Base-by-base conservation (phyloP, 2,113 vertebrate genomes). In the Poeciliopsis prolifica region DNA sequence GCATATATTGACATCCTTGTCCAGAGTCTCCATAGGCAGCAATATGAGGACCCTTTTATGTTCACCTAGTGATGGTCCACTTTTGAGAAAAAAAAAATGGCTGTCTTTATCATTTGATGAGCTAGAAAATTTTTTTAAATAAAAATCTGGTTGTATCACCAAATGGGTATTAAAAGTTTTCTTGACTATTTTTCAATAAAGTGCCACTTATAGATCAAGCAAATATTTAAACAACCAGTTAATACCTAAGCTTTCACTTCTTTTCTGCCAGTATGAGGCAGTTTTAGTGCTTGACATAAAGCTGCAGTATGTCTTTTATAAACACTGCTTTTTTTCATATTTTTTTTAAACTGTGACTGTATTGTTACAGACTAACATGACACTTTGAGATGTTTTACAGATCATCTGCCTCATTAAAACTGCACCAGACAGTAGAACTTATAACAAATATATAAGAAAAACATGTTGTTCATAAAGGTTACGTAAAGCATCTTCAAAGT, bases 1-100 rank as follows among this genome's bases (percentile, higher is more conserved):
- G 79, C 75, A 76, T 66, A 80, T 24, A 67, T 80, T 75, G 76
- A 82, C 74, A 70, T 86, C 58, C 28, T 31, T 29, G 30, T 81
- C 73, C 75, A 42, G 11, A 74, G 69, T 63, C 65, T 17, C 22
- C 30, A 28, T 12, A 30, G 72, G 26, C 6, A 35, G 48, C 60
- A 31, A 40, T 13, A 3, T 14, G 17, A 65, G 26, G 31, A 35
- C 15, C 61, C 29, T 63, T 63, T 63, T 63, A 62, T 30, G 30
- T 62, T 62, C 9, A n/a, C 22, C 51, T 24, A 58, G 24, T 58
- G 24, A 6, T 58, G 17, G 19, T 24, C 9, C 51, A 58, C 17
- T 10, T 8, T 58, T n/a, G 22, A n/a, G n/a, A n/a, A n/a, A 11
- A 15, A n/a, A 10, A 37, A 28, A 28, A 28, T 28, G 28, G 28